Conservation (phyloP, 2,888 invertebrate species). For the Orchestes rusci region DNA sequence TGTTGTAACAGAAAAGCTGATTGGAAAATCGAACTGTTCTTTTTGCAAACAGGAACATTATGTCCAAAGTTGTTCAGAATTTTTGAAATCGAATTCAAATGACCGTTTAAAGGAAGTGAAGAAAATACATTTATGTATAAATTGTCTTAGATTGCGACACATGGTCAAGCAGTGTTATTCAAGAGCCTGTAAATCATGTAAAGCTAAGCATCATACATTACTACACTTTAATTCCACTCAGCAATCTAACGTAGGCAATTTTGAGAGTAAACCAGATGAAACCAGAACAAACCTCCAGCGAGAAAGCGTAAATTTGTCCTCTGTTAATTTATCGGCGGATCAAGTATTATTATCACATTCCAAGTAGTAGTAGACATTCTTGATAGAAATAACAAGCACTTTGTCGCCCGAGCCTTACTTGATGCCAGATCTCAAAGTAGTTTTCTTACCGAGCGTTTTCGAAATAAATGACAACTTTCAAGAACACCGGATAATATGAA, state of each 20-base stretch:
- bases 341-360: no score
- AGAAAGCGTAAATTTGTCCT: neutral
- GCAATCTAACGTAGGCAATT: neutral
- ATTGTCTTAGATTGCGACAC: neutral
- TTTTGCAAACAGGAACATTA: slow-evolving; percentile 6
- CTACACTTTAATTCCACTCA: neutral
- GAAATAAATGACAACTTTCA: slow-evolving; percentile 3
- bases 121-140: neutral
- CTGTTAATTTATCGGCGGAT: neutral
- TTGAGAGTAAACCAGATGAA: neutral
- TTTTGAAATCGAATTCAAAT: slow-evolving; percentile 3
- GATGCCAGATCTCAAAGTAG: no score
- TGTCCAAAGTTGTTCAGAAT: slow-evolving; percentile 5
- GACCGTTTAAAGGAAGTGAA: neutral
- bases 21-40: slow-evolving; percentile 1
- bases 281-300: neutral
- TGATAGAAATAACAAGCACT: slow-evolving; percentile 8
- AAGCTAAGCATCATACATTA: neutral
- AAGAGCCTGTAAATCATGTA: slow-evolving; percentile 4
- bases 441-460: slow-evolving; percentile 6
- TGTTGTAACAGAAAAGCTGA: neutral
- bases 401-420: neutral
- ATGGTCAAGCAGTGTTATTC: slow-evolving; percentile 3
- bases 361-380: slow-evolving; percentile 8
- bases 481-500: slow-evolving; percentile 6